Percentiles rank a stretch among this genome's conserved stretches.
phyloP scores from a whole-genome alignment of 2,113 vertebrate genomes.

The Pelobates fuscus region DNA sequence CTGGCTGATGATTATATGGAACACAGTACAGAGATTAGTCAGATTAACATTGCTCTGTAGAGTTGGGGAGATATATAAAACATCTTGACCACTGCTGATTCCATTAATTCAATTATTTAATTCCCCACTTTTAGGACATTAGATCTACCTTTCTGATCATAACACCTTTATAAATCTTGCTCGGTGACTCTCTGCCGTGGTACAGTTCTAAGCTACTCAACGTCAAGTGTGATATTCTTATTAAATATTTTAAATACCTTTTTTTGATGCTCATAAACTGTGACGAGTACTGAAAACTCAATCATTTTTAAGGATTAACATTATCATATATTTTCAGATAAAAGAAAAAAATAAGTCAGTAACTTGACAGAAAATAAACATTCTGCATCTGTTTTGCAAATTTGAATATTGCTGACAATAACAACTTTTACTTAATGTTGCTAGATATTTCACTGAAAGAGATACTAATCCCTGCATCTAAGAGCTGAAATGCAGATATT shows the following conservation, averaged over 20 bases:
- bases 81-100: too few relatives aligned
- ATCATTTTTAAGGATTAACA: slow-evolving; percentile 36
- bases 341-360: slow-evolving; percentile 12
- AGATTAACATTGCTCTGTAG: too few relatives aligned
- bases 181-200: too few relatives aligned
- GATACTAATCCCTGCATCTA: slow-evolving; percentile 3
- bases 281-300: slow-evolving; percentile 1
- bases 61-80: too few relatives aligned
- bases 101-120: too few relatives aligned
- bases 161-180: too few relatives aligned
- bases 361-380: neutral
- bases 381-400: slow-evolving; percentile 28
- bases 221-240: neutral
- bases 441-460: slow-evolving; percentile 10
- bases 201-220: neutral
- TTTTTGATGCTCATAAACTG: slow-evolving; percentile 25
- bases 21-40: too few relatives aligned
- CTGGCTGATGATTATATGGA: too few relatives aligned
- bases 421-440: slow-evolving; percentile 26
- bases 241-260: neutral
- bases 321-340: slow-evolving; percentile 35
- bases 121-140: too few relatives aligned
- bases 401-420: slow-evolving; percentile 37
- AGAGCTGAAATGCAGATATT: neutral
- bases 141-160: too few relatives aligned